phyloP scores from a whole-genome alignment of 2,888 invertebrate species.

The Spicauda simplicius region DNA sequence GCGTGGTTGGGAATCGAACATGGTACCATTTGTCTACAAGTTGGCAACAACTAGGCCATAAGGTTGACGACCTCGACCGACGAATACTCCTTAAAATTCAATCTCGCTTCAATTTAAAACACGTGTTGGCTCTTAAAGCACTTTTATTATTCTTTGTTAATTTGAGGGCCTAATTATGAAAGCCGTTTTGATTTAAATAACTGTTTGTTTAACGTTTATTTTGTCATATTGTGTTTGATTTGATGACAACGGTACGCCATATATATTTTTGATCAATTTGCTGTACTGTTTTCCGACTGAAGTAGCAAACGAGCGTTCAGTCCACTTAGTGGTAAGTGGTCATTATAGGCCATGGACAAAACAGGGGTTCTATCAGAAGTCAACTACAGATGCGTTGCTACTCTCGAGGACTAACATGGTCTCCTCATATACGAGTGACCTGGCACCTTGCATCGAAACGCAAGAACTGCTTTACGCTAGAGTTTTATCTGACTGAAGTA shows the following conservation, averaged over 20 bases:
- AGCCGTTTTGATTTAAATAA: slow-evolving; percentile 16
- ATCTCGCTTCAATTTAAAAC: slow-evolving; percentile 22
- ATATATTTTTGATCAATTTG: neutral
- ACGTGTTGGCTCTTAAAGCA: slow-evolving; percentile 17
- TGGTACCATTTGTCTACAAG: slow-evolving; percentile 22
- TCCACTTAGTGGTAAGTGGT: no score
- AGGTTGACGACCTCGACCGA: slow-evolving; percentile 19
- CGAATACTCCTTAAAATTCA: slow-evolving; percentile 21
- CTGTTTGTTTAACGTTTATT: slow-evolving; percentile 21
- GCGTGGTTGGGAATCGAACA: slow-evolving; percentile 11
- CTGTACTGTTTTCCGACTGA: no score
- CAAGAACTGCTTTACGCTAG: no score
- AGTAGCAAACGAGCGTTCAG: no score
- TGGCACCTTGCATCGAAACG: no score
- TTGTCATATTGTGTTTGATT: slow-evolving; percentile 2
- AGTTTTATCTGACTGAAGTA: no score
- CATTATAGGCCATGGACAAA: no score
- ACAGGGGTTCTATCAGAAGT: no score
- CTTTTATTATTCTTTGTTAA: slow-evolving; percentile 34
- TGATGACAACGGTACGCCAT: neutral
- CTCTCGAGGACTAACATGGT: no score
- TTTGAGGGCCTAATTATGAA: slow-evolving; percentile 26
- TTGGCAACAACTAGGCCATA: slow-evolving; percentile 22
- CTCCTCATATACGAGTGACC: no score
- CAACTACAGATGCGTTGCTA: no score